phyloP scores from a whole-genome alignment of 2,797 vertebrate species.

The Bradypodion pumilum region DNA sequence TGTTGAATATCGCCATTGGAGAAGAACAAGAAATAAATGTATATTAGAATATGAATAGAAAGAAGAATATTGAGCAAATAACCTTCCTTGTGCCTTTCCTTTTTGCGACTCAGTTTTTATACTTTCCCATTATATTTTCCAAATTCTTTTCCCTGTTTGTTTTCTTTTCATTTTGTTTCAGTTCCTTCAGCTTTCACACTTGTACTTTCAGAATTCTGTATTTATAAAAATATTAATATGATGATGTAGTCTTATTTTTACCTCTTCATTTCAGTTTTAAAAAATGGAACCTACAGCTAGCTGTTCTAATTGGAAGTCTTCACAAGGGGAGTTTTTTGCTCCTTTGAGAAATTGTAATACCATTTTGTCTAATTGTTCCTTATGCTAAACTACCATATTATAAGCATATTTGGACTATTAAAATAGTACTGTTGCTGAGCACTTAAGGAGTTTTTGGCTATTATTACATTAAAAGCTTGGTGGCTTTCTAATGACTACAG shows the following conservation, averaged over 20 bases:
- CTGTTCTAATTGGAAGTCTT: slow-evolving; percentile 47
- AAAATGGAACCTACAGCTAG: not conserved
- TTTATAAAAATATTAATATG: not conserved
- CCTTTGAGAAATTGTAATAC: slow-evolving; percentile 46
- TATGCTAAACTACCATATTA: slow-evolving; percentile 52
- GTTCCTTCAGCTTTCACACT: not conserved
- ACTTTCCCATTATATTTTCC: not conserved
- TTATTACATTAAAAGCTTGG: slow-evolving; percentile 44
- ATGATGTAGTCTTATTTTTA: not conserved
- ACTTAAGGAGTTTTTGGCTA: slow-evolving; percentile 39
- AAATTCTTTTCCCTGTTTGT: not conserved
- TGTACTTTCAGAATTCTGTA: not conserved
- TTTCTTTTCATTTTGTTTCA: no score
- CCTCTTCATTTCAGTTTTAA: not conserved
- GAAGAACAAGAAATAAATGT: not conserved
- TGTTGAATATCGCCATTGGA: not conserved
- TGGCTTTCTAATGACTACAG: slow-evolving; percentile 49
- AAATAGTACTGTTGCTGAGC: slow-evolving; percentile 37
- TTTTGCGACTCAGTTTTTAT: not conserved
- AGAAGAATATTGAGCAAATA: no score
- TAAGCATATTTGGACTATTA: slow-evolving; percentile 55
- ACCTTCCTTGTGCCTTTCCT: not conserved
- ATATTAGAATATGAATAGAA: not conserved
- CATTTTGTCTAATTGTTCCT: slow-evolving; percentile 60
- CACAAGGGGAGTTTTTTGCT: slow-evolving; percentile 11